Conservation (phyloP, 2,888 invertebrate genomes). For the Gnatocerus cornutus region DNA sequence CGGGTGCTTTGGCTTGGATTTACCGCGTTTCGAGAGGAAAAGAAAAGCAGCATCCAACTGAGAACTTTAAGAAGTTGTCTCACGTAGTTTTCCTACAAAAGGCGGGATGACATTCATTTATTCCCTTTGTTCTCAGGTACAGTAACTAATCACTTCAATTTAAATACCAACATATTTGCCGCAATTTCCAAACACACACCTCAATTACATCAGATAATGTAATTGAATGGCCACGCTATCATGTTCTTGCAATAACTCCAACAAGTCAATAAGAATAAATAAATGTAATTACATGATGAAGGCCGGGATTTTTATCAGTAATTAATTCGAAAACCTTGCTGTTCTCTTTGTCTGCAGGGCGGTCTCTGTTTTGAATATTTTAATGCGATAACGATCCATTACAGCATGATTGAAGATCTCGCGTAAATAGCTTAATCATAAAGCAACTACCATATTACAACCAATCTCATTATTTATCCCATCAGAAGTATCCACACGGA, state of each 20-base stretch:
- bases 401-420: constrained; percentile 5
- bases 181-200: constrained; percentile 8
- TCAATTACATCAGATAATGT: constrained; percentile 19
- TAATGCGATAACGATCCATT: constrained; percentile 34
- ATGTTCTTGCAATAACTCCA: constrained; percentile 27
- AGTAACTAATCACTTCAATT: constrained; percentile 1
- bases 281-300: constrained; percentile 30
- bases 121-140: neutral
- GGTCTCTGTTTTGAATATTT: constrained; percentile 26
- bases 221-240: constrained; percentile 23
- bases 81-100: too few relatives aligned
- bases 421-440: constrained; percentile 22
- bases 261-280: constrained; percentile 30
- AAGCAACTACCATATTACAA: constrained; percentile 10
- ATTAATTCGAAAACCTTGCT: constrained; percentile 13
- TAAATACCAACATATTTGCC: neutral
- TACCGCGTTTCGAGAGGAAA: too few relatives aligned
- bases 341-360: neutral
- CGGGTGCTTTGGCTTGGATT: neutral
- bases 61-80: too few relatives aligned
- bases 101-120: neutral
- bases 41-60: too few relatives aligned
- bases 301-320: constrained; percentile 28
- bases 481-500: neutral
- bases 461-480: constrained; percentile 2